Evolutionary conservation across 2,113 vertebrate species (phyloP).

Genomic region (Lycaon pictus): DNA sequence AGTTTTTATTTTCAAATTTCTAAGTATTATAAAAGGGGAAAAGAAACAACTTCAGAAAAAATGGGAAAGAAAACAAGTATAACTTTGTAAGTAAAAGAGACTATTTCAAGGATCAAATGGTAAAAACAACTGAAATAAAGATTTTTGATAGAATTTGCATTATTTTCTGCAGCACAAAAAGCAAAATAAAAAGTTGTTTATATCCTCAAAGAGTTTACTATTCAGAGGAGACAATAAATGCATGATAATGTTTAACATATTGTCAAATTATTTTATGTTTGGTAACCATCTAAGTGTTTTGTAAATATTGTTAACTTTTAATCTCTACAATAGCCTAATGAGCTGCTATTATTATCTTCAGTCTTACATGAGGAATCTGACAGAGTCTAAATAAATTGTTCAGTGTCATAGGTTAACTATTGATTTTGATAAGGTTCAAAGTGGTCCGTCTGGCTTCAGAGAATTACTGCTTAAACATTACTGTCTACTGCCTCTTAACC

Average conservation of each 20-base stretch:
- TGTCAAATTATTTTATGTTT: background rate
- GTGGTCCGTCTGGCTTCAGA: background rate
- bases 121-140: background rate
- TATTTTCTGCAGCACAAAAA: background rate
- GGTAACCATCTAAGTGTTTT: background rate
- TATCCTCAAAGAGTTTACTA: background rate
- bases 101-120: background rate
- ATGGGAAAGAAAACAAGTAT: background rate
- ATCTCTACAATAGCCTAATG: background rate
- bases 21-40: background rate
- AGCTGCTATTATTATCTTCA: background rate
- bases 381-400: background rate
- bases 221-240: background rate
- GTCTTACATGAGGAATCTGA: background rate
- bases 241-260: background rate
- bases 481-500: background rate
- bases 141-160: background rate
- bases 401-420: background rate
- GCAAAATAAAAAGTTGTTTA: background rate
- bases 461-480: background rate
- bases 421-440: no score
- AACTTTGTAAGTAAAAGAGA: background rate
- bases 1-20: constrained; percentile 47
- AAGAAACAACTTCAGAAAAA: background rate
- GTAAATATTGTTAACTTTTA: background rate